Conservation (phyloP, 2,113 vertebrate genomes). For the Oryzias celebensis region DNA sequence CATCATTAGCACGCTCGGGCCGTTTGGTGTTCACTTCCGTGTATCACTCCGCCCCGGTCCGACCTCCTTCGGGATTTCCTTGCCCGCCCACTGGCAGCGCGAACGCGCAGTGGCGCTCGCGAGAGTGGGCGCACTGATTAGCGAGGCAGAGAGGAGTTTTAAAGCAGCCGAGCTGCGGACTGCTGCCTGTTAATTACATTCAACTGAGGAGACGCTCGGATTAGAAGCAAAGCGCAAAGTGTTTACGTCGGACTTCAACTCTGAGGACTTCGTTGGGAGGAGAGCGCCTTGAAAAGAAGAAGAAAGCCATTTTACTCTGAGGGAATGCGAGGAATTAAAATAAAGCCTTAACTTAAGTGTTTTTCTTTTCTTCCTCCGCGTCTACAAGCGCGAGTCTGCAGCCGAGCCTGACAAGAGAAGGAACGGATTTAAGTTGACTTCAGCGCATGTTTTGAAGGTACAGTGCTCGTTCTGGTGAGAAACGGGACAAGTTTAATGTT, state of each 20-base stretch:
- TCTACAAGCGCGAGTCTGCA: constrained; percentile 7
- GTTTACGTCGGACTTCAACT: constrained; percentile 17
- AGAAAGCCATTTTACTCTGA: constrained; percentile 32
- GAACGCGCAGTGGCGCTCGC: constrained; percentile 59
- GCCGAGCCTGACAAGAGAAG: constrained; percentile 27
- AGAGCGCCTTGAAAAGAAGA: constrained; percentile 16
- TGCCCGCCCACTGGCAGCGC: constrained; percentile 44
- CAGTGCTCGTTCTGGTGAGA: constrained; percentile 1
- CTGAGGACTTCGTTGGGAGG: constrained; percentile 25
- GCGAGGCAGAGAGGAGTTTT: constrained; percentile 56
- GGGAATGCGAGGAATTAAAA: constrained; percentile 64
- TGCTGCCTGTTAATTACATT: constrained; percentile 33
- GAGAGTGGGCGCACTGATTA: constrained; percentile 76
- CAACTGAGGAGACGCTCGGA: constrained; percentile 25
- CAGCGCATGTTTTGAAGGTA: constrained; percentile 59
- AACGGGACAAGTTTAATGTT: neutral
- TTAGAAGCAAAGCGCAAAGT: neutral
- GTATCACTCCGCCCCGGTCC: constrained; percentile 4
- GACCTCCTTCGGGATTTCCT: neutral
- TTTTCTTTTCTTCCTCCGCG: constrained; percentile 35
- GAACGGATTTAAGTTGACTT: constrained; percentile 26
- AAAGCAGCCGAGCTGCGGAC: constrained; percentile 38
- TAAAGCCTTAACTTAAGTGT: constrained; percentile 41
- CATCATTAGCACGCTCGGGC: neutral
- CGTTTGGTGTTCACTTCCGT: constrained; percentile 29